A percentile compares a stretch with the other conserved stretches of the same genome.
phyloP scores from a whole-genome alignment of 2,888 invertebrate genomes.

The Troilus luridus region DNA sequence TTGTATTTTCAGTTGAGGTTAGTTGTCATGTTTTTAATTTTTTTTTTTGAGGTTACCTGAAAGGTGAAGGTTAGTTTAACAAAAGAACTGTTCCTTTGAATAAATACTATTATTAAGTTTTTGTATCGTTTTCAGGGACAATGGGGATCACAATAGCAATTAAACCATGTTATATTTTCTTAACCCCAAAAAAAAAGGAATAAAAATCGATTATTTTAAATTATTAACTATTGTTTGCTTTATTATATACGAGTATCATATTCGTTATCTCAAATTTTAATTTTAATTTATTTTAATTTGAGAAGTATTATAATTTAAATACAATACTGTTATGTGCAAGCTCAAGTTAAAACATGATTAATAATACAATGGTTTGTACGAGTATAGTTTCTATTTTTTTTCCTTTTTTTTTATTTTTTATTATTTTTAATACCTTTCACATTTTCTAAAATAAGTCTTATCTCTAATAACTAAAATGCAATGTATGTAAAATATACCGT shows the following conservation, averaged over 20 bases:
- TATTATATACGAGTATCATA: not conserved
- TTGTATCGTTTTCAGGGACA: not conserved
- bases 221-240: not conserved
- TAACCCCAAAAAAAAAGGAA: not conserved
- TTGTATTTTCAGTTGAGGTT: not conserved
- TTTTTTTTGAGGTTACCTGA: not conserved
- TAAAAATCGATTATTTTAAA: no score
- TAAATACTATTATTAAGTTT: not conserved
- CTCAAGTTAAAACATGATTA: not conserved
- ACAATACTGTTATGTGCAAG: not conserved
- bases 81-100: not conserved
- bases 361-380: not conserved
- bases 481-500: no score
- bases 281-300: not conserved
- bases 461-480: no score
- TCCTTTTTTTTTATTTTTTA: no score
- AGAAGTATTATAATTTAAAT: not conserved
- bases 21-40: not conserved
- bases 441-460: no score
- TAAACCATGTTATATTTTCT: not conserved
- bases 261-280: not conserved
- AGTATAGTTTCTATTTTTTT: not conserved
- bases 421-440: no score
- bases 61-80: conserved; percentile 10
- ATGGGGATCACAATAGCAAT: not conserved